Conservation (phyloP, 2,797 vertebrate species). For the Dallia pectoralis region DNA sequence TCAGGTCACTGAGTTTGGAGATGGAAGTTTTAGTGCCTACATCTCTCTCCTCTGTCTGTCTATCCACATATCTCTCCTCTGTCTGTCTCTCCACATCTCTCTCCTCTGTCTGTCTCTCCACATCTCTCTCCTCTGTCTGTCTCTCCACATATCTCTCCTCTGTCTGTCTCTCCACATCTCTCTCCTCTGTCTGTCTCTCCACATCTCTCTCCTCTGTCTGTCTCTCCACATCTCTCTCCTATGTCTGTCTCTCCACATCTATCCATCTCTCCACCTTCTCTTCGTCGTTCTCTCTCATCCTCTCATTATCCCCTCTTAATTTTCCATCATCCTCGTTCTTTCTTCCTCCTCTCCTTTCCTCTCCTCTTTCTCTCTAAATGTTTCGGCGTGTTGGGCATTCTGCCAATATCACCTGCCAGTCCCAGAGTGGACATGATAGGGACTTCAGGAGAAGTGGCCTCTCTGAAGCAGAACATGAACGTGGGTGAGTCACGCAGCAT, state of each 20-base stretch:
- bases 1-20: slow-evolving; percentile 25
- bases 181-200: no score
- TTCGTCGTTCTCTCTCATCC: not conserved
- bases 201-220: not conserved
- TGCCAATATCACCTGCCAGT: not conserved
- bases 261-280: not conserved
- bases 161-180: no score
- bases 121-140: no score
- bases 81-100: no score
- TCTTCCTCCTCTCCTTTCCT: not conserved
- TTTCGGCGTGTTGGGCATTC: slow-evolving; percentile 5
- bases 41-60: slow-evolving; percentile 1
- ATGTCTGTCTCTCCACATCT: no score
- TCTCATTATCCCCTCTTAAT: no score
- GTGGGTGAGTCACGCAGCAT: not conserved
- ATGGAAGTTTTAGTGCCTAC: not conserved
- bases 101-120: not conserved
- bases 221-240: not conserved
- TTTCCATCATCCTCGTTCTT: slow-evolving; percentile 11
- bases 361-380: slow-evolving; percentile 8
- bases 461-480: no score
- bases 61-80: not conserved
- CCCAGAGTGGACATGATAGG: not conserved
- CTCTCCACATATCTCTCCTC: no score
- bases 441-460: no score